These are phyloP conservation scores for Melanotaenia boesemani DNA, from an alignment of 2,797 vertebrate genomes.

Conservation along the genomic window DNA sequence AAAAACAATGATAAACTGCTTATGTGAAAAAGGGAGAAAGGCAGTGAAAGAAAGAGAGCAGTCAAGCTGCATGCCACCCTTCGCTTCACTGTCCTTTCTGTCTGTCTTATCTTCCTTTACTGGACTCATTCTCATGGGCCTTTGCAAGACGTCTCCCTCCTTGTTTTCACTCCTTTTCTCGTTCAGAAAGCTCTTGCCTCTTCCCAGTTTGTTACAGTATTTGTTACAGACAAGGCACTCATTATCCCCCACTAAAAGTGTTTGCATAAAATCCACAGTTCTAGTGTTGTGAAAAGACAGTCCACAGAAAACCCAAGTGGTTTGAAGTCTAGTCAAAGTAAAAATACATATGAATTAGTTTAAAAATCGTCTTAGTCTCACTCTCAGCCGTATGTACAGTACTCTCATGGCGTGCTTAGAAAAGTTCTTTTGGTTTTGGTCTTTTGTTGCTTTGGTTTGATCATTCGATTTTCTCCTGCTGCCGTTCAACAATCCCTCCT, in stretches of 20 bases:
- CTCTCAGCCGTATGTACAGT: conserved; percentile 55
- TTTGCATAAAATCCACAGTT: conserved; percentile 57
- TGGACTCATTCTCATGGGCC: conserved; percentile 18
- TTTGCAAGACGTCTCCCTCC: conserved; percentile 41
- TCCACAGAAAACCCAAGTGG: conserved; percentile 54
- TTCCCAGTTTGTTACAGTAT: conserved; percentile 29
- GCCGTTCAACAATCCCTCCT: conserved; percentile 41
- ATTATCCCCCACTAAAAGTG: conserved; percentile 4
- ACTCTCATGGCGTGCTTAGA: conserved; percentile 48
- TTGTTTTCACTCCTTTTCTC: conserved; percentile 29
- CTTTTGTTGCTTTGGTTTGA: conserved; percentile 63
- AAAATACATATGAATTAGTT: conserved; percentile 40
- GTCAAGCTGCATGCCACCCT: conserved; percentile 51
- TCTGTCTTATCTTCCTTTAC: conserved; percentile 20
- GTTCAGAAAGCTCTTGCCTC: conserved; percentile 27
- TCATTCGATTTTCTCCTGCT: conserved; percentile 44
- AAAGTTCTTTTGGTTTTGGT: conserved; percentile 7
- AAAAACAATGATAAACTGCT: conserved; percentile 48
- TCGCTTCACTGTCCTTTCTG: conserved; percentile 14
- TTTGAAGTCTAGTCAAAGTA: conserved; percentile 58
- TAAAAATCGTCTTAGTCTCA: conserved; percentile 38
- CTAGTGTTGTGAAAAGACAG: conserved; percentile 15
- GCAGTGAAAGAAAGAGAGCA: conserved; percentile 29
- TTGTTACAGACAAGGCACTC: conserved; percentile 27
- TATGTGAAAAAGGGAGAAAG: conserved; percentile 7